Evolutionary conservation across 2,113 vertebrate species (phyloP), one percentile per base, ranked within the genome.

Genomic region (Microcebus jonahi): DNA sequence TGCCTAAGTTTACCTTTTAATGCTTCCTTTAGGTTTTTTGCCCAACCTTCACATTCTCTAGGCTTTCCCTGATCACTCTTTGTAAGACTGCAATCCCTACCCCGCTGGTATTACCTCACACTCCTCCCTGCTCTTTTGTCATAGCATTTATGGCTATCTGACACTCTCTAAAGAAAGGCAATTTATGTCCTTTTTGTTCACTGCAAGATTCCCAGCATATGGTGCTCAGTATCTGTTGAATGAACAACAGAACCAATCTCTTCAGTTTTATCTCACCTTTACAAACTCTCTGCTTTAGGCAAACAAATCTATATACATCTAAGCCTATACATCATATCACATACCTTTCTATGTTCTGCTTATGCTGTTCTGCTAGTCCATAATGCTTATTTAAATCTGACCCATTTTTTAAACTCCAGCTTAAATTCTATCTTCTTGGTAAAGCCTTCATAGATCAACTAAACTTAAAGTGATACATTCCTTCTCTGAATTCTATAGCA

Each of bases 401-500:
- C 5, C 11, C 36, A 53, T 82, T 93, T 82, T 77, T 77, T 77
- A 87, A 87, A 59, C 15, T 48, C 86, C 68, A 70, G 85, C 29
- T 90, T 96, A 93, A 95, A 88, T 88, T 83, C 42, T 48, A 85
- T 5, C 57, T 71, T 81, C 42, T 63, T 88, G 91, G 39, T 70
- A 57, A 91, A 91, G 36, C 3, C 36, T 84, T 88, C 27, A 59
- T 4, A 90, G 67, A 90, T 81, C 39, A 75, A 90, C 50, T 79
- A 57, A 79, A 89, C 77, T 25, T 82, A 48, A 87, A 90, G 45
- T 36, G 67, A 29, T 61, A 76, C 42, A 6, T 81, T 95, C 39
- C 39, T 79, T 71, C 70, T 75, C 39, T 36, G 63, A 80, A 79
- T 48, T 93, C 61, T 91, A n/a, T 1, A 75, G 71, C 17, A 67